Evolutionary conservation across 1,140 invertebrate genomes (phyloP).

Genomic region (Anoplophora glabripennis): DNA sequence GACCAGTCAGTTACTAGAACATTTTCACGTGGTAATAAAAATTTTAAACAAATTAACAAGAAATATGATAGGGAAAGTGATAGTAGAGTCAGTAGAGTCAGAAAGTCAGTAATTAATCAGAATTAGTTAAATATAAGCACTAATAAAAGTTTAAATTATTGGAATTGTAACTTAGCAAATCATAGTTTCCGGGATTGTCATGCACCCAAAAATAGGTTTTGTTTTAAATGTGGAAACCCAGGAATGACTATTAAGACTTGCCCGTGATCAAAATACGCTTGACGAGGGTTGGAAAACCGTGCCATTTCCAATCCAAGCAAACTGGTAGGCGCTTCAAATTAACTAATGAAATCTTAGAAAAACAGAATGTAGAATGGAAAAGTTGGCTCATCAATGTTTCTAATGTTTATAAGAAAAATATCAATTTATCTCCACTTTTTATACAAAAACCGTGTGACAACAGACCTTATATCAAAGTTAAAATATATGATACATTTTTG

Average conservation of each 20-base stretch:
- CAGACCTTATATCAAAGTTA: background rate
- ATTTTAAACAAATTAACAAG: background rate
- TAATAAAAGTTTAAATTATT: background rate
- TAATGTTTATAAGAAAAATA: background rate
- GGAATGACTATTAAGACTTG: background rate
- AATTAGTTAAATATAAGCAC: too few species aligned
- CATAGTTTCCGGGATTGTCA: background rate
- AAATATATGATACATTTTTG: background rate
- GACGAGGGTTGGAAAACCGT: background rate
- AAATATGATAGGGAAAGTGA: background rate
- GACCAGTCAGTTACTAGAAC: too few species aligned
- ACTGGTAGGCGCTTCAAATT: background rate
- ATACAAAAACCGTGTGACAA: slow-evolving; percentile 5
- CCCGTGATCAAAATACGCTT: background rate
- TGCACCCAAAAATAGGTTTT: background rate
- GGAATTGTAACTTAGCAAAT: slow-evolving; percentile 6
- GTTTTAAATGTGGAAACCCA: slow-evolving; percentile 1
- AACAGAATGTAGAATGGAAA: background rate
- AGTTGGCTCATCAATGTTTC: background rate
- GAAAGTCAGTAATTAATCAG: background rate
- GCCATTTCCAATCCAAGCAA: background rate
- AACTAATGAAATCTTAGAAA: background rate
- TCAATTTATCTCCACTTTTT: background rate
- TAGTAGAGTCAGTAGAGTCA: too few species aligned
- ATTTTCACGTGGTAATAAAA: too few species aligned